Conservation (phyloP, 2,797 vertebrate species). For the Amblyraja radiata region DNA sequence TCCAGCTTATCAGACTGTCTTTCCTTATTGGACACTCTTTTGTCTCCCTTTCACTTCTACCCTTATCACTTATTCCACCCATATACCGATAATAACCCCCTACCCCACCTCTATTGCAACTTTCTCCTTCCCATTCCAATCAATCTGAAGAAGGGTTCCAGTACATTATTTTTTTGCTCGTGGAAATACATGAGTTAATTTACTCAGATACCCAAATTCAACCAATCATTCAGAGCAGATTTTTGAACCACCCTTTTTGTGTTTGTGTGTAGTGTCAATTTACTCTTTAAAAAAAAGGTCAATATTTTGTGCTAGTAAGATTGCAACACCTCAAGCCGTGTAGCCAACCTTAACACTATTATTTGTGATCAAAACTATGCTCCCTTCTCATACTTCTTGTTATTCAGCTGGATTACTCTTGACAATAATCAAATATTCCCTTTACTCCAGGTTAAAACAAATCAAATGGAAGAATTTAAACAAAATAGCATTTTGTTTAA, state of each 20-base stretch:
- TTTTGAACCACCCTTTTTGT: not conserved
- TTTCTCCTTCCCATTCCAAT: no score
- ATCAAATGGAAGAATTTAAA: not conserved
- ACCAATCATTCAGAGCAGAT: not conserved
- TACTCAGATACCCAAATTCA: not conserved
- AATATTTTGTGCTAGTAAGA: not conserved
- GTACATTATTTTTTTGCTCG: no score
- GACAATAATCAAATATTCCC: not conserved
- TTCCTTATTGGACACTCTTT: no score
- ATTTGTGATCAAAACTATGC: no score
- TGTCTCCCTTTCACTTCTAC: no score
- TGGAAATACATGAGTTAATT: not conserved
- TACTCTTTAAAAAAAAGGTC: not conserved
- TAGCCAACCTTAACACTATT: not conserved
- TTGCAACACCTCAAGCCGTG: not conserved
- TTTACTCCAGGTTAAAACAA: not conserved
- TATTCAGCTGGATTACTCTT: not conserved
- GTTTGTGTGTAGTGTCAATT: not conserved
- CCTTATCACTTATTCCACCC: no score
- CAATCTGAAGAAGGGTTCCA: no score
- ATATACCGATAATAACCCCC: no score
- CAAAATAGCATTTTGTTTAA: not conserved
- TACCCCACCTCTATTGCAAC: no score
- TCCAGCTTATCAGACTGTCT: no score
- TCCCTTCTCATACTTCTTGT: not conserved